These are phyloP conservation scores for Austrolebias charrua DNA, from an alignment of 2,797 vertebrate genomes.

Conservation along the genomic window DNA sequence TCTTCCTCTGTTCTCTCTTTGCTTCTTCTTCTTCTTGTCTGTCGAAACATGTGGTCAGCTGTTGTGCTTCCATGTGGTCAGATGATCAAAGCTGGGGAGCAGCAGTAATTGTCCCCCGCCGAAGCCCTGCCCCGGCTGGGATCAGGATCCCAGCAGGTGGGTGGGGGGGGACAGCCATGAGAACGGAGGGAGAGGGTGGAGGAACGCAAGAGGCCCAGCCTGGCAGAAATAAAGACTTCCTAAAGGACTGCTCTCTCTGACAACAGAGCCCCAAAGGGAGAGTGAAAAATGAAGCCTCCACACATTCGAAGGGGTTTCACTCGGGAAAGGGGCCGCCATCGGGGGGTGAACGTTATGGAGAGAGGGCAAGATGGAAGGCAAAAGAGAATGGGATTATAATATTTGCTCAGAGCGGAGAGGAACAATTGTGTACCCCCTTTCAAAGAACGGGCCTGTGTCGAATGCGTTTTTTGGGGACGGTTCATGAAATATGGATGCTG, in stretches of 20 bases:
- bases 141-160: constrained; percentile 99
- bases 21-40: constrained; percentile 87
- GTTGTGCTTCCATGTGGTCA: constrained; percentile 99
- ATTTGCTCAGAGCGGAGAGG: constrained; percentile 74
- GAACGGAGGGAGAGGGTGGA: constrained; percentile 95
- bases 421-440: constrained; percentile 72
- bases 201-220: constrained; percentile 96
- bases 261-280: constrained; percentile 89
- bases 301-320: constrained; percentile 82
- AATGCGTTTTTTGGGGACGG: constrained; percentile 58
- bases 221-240: constrained; percentile 99
- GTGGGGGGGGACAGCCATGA: constrained; percentile 93
- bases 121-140: constrained; percentile 95
- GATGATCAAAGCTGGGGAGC: constrained; percentile 99
- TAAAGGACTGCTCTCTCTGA: constrained; percentile 97
- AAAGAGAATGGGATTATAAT: constrained; percentile 83
- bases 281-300: constrained; percentile 95
- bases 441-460: constrained; percentile 70
- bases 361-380: constrained; percentile 76
- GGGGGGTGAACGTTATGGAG: constrained; percentile 72
- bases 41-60: constrained; percentile 99
- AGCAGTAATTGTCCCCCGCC: constrained; percentile 99
- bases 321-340: constrained; percentile 76
- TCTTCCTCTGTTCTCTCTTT: constrained; percentile 65
- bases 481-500: constrained; percentile 75